Evolutionary conservation across 2,113 vertebrate species (phyloP), one percentile per base, ranked within the genome.

Genomic region (Cyanoramphus novaezelandiae): DNA sequence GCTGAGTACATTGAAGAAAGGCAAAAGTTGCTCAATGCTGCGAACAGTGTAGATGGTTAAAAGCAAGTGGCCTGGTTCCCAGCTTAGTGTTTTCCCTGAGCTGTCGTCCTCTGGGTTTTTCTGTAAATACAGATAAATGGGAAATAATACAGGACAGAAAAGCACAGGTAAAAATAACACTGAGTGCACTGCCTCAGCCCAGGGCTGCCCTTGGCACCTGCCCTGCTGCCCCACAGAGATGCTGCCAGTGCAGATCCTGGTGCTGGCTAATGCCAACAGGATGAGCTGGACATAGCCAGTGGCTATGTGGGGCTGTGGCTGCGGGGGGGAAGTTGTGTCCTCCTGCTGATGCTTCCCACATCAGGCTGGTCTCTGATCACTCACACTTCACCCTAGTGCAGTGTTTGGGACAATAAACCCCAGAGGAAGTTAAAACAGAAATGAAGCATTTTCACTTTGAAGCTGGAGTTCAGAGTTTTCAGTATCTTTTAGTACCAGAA

Each of bases 1-100:
- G 95, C 99, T 99, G 97, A 99, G 99, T 39, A 99, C 98, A 1
- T 98, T 99, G 98, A 99, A 99, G 97, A 99, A 99, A 17, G 99
- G 99, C 80, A 99, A 97, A 29, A 99, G 99, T 97, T 99, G 99
- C 96, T 99, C 99, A 62, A 99, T 99, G 96, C 98, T 99, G 96
- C 99, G 99, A 95, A 99, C 99, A 0, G 99, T 98, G 43, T 99
- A 99, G 77, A 99, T 96, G 27, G 99, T 99, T 84, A 99, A 98
- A 96, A 99, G 98, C 85, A 99, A 94, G 95, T 98, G 99, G 17
- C 99, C 99, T 1, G 99, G 99, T 91, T 99, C 99, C 99, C 99
- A 99, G 7, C 98, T 98, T 82, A 99, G 69, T 6, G 98, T 98
- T 92, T 98, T 98, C 67, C 98, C 98, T 84, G 98, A 99, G 96